A percentile compares a stretch with the other conserved stretches of the same genome.
Conservation (phyloP, 2,113 vertebrate genomes). For the Tragelaphus scriptus region DNA sequence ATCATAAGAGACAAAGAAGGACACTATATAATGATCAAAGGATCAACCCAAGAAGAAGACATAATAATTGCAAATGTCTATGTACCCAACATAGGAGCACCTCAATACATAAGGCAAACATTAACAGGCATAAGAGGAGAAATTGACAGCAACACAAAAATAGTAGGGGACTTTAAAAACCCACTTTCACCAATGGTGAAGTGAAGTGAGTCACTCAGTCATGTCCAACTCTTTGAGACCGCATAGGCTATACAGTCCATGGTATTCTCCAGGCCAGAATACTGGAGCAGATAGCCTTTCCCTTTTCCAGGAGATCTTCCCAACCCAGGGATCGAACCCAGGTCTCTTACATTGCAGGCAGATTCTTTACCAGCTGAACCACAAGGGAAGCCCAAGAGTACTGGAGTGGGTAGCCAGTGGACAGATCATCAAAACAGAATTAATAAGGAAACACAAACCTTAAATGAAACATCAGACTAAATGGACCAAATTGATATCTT, state of each 20-base stretch:
- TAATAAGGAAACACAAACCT: background rate
- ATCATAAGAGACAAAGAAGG: background rate
- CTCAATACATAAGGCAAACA: background rate
- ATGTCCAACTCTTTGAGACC: accelerated
- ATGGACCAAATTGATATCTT: background rate
- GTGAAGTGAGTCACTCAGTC: background rate
- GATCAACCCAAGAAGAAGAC: background rate
- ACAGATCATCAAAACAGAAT: background rate
- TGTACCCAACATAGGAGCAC: background rate
- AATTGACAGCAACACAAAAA: background rate
- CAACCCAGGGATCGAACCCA: background rate
- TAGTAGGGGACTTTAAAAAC: background rate
- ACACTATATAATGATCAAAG: background rate
- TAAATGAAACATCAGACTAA: background rate
- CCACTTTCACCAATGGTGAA: background rate
- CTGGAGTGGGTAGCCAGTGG: background rate
- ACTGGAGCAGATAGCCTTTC: background rate
- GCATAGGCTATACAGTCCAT: background rate
- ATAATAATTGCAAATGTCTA: background rate
- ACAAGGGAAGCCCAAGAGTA: background rate
- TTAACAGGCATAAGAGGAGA: background rate
- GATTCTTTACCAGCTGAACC: background rate
- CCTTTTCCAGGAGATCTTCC: background rate
- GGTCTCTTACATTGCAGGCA: background rate
- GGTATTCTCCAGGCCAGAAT: background rate